Evolutionary conservation across 2,797 vertebrate species (phyloP).

Genomic region (Streptopelia turtur): DNA sequence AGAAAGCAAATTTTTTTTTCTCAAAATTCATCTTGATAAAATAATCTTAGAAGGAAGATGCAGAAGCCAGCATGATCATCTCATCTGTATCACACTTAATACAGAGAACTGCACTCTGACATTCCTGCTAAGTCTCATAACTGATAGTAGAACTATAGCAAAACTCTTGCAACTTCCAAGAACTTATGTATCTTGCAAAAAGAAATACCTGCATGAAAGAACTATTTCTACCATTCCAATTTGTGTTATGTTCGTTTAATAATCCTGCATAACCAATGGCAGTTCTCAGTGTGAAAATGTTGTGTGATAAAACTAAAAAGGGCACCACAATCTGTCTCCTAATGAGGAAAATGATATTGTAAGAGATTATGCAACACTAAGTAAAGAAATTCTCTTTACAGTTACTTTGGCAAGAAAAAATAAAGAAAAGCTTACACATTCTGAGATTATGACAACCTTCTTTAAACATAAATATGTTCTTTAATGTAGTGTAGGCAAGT

Average conservation of each 20-base stretch:
- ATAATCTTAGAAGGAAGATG: background rate
- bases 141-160: background rate
- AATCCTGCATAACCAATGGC: background rate
- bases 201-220: conserved; percentile 24
- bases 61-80: background rate
- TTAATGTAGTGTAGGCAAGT: background rate
- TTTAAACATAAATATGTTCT: background rate
- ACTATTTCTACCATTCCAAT: background rate
- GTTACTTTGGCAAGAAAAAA: conserved; percentile 28
- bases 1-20: background rate
- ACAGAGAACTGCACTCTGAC: background rate
- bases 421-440: conserved; percentile 25
- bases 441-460: background rate
- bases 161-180: background rate
- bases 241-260: background rate
- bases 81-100: background rate
- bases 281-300: background rate
- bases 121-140: background rate
- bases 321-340: background rate
- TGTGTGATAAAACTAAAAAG: background rate
- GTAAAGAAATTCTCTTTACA: background rate
- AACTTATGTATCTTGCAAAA: background rate
- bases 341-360: background rate
- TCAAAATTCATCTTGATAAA: background rate
- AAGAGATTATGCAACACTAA: conserved; percentile 14